Base-by-base conservation (phyloP, 1,140 invertebrate genomes). In the Halotydeus destructor region DNA sequence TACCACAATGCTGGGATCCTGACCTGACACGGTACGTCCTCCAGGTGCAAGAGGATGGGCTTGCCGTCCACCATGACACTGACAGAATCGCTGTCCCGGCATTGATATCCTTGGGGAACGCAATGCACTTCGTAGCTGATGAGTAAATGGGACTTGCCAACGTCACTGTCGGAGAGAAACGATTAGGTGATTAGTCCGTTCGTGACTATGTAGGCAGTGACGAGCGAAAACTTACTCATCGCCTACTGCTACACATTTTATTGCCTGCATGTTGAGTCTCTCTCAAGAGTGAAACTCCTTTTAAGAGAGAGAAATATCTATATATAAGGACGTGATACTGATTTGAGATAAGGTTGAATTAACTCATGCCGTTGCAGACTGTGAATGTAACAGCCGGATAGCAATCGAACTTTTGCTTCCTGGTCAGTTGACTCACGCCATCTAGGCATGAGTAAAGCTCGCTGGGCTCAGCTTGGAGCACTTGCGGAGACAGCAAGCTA, bases 21-120 rank as follows among this genome's bases (percentile, higher is more conserved):
- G 60, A 94, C 88, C 60, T 94, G 85, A 31, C 82, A 82, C 36
- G 83, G 50, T 46, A 82, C 86, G 72, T 89, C 83, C 82, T 82
- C 88, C 22, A 89, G 61, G 5, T 82, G 86, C 51, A 97, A 62
- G 64, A 94, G 94, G 48, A 96, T 94, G 1, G 86, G 88, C 60
- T 93, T 91, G 0, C 86, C 88, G 66, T 94, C 91, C n/a, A 98
- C 89, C 86, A 97, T 94, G 18, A 98, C 91, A 72, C 96, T 97
- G 23, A 88, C 89, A 5, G 88, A 96, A 58, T 96, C 96, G 66
- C 96, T 89, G 64, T 96, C 83, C 89, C 53, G 85, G 84, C 47
- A 91, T 84, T n/a, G n/a, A 72, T 91, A 91, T 77, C 89, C 85
- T 49, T 88, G 86, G 43, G 88, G 88, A 71, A 97, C 96, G 67